These are phyloP conservation scores for Pomatorhinus ruficollis DNA, from an alignment of 2,113 vertebrate species.

Conservation along the genomic window DNA sequence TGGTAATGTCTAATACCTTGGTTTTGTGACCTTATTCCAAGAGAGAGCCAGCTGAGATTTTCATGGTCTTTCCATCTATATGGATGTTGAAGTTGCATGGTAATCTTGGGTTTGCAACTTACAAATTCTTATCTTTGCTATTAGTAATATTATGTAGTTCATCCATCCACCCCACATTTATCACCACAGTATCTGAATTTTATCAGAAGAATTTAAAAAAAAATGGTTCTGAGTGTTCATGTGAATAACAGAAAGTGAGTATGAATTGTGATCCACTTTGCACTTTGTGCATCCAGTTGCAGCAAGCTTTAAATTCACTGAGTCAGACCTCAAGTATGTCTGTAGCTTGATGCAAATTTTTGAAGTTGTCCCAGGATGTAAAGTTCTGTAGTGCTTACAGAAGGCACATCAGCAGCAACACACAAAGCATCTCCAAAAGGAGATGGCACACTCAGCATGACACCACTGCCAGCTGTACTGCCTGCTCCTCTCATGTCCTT, in stretches of 20 bases:
- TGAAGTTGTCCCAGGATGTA: background rate
- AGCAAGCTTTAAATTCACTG: background rate
- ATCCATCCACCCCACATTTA: background rate
- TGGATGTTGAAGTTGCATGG: background rate
- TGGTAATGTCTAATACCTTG: background rate
- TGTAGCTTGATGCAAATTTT: background rate
- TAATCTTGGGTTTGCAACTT: background rate
- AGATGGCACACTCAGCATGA: background rate
- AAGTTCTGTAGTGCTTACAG: background rate
- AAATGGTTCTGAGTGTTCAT: background rate
- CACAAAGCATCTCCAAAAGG: background rate
- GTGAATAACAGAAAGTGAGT: background rate
- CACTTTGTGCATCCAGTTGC: background rate
- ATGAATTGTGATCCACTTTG: background rate
- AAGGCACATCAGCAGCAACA: background rate
- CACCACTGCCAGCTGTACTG: fast-evolving
- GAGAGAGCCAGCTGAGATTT: background rate
- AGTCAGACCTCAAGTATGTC: background rate
- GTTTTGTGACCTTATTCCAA: background rate
- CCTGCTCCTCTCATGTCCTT: background rate
- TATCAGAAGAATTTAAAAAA: background rate
- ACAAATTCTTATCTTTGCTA: background rate
- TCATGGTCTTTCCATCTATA: background rate
- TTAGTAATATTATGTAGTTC: background rate
- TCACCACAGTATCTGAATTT: background rate